Conservation (phyloP, 2,888 invertebrate genomes). For the Rhingia rostrata region DNA sequence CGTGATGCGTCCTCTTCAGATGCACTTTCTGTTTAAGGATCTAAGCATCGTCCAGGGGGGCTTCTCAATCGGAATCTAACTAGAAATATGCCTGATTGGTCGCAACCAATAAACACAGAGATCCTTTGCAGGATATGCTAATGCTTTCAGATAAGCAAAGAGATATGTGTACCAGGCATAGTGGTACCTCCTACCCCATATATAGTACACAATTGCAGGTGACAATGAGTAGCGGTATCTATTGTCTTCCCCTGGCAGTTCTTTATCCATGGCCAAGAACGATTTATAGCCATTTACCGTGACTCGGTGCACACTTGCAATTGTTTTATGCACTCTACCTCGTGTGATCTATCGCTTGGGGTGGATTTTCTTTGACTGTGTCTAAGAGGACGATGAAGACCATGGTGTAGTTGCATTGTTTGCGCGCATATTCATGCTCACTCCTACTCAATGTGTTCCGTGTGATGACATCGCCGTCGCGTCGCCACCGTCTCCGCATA, state of each 20-base stretch:
- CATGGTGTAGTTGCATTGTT: conserved; percentile 36
- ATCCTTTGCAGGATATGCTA: conserved; percentile 39
- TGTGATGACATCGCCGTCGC: not conserved
- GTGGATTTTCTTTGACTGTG: conserved; percentile 54
- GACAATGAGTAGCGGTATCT: conserved; percentile 69
- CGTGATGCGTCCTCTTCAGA: not conserved
- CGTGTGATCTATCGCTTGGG: conserved; percentile 61
- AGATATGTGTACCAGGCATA: not conserved
- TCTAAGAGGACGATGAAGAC: conserved; percentile 31
- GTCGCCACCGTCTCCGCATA: not conserved
- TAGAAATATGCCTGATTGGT: conserved; percentile 43
- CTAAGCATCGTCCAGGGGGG: conserved; percentile 5
- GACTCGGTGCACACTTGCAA: conserved; percentile 71
- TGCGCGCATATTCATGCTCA: conserved; percentile 1
- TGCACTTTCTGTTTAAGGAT: not conserved
- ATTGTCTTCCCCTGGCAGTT: conserved; percentile 60
- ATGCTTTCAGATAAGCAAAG: conserved; percentile 9
- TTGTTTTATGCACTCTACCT: conserved; percentile 65
- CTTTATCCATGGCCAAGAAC: conserved; percentile 67
- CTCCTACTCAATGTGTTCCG: conserved; percentile 12
- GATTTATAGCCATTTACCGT: conserved; percentile 71
- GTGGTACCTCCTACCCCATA: not conserved
- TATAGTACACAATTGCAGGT: conserved; percentile 59
- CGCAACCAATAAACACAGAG: conserved; percentile 49
- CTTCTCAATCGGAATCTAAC: conserved; percentile 47